Base-by-base conservation (phyloP, 2,797 vertebrate genomes). In the Acrossocheilus wenchowensis region DNA sequence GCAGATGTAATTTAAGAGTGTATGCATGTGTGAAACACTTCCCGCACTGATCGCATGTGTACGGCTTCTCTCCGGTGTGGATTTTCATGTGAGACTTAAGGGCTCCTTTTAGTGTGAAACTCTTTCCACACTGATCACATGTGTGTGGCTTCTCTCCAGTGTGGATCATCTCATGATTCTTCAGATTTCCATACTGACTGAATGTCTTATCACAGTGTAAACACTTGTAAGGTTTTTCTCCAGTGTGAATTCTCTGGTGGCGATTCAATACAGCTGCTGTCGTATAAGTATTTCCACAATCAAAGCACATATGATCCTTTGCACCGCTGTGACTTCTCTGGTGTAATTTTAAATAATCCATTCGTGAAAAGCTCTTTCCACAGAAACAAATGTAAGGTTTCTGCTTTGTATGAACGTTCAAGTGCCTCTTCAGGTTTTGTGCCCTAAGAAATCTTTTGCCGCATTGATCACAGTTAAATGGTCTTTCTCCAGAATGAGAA, bases 141-240 rank as follows among this genome's bases (percentile, higher is more conserved):
- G 19, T 54, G 52, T 54, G 52, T 6, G 52, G 52, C 52, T 64
- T 64, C 60, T 64, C 60, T 64, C 30, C 64, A 4, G 30, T 19
- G 64, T 68, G 64, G 64, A 19, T 68, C 64, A 19, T 36, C 30
- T 68, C 64, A 36, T 68, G 64, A 68, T 68, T 36, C 34, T 68
- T 68, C 64, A 68, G 30, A 68, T 17, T 17, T 36, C 64, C 64
- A 9, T 7, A 0, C 30, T 68, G 64, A 36, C 30, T 19, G 64
- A 68, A 68, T 9, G 6, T 68, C 30, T 9, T 68, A 30, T 68
- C 64, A 68, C 64, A 68, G 30, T 68, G 15, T 9, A 30, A 68
- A 68, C 64, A 68, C 30, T 19, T 68, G 30, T 68, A 68, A 68
- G 66, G 66, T 68, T 68, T 68, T 10, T 68, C 34, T 39, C 66